Evolutionary conservation across 2,113 vertebrate genomes (phyloP), one percentile per base, ranked within the genome.

Genomic region (Melanerpes formicivorus): DNA sequence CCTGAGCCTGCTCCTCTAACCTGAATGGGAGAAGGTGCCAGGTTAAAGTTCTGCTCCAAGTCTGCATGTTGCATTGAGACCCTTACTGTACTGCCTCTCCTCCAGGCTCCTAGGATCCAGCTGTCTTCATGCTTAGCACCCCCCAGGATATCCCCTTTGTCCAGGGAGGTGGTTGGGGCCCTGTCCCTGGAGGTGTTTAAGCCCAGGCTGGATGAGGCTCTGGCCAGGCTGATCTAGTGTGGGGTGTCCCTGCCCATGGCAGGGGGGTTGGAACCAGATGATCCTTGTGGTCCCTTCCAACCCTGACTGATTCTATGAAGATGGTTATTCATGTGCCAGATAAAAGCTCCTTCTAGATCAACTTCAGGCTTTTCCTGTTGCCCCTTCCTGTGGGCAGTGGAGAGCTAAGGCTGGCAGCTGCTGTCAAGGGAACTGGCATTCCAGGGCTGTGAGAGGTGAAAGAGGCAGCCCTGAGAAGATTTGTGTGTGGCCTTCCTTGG

Each of bases 401-500:
- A 13, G 55, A 83, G 62, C 29, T 58, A 32, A 52, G 80, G 37
- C 54, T 85, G 72, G 65, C 60, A 26, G 32, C 48, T 76, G 74
- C 27, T 70, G 3, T 55, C 40, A 8, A 15, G 11, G 80, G 67
- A 72, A 14, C n/a, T 72, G 44, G 72, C 37, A 3, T 40, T 65
- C 17, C 70, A 67, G 46, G 34, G 90, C 80, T 88, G 42, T 25
- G 29, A 74, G 74, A 71, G 23, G 13, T 74, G 54, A n/a, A 44
- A 80, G 69, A 60, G 17, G 29, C 25, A 60, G 54, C 74, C 75
- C 54, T 26, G n/a, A 50, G 70, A 10, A 64, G 14, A 74, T 55
- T 9, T 56, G 76, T 77, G 75, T 89, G 79, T 96, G 82, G 85
- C 73, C 76, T 80, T 91, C 44, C 34, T 32, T 88, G 46, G n/a